These are phyloP conservation scores for Gasterosteus nipponicus DNA, from an alignment of 2,113 vertebrate genomes.

Conservation along the genomic window DNA sequence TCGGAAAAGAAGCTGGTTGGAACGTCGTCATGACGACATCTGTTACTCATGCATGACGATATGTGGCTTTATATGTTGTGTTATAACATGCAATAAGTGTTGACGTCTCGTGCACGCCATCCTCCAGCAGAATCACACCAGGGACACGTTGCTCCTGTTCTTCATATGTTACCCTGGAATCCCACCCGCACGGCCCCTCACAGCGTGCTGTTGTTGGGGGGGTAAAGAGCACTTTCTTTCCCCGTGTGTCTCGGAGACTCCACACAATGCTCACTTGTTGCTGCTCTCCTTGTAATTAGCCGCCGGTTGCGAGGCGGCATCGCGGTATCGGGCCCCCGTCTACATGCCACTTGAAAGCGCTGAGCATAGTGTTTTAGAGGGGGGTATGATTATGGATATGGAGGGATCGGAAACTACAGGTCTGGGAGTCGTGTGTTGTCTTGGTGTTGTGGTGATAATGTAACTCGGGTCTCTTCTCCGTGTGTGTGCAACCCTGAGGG, in stretches of 20 bases:
- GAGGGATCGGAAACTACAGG: slow-evolving; percentile 58
- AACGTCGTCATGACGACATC: no score
- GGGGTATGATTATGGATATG: slow-evolving; percentile 45
- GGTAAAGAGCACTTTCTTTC: slow-evolving; percentile 74
- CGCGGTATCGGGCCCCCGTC: slow-evolving; percentile 39
- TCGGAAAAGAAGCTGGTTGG: no score
- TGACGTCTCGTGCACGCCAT: no score
- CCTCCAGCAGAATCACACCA: no score
- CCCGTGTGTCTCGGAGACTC: slow-evolving; percentile 58
- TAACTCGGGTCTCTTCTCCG: not conserved
- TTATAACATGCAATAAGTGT: no score
- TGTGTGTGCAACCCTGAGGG: not conserved
- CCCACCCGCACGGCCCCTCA: slow-evolving; percentile 35
- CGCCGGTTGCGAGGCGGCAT: slow-evolving; percentile 52
- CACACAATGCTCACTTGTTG: slow-evolving; percentile 71
- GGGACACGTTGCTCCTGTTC: not conserved
- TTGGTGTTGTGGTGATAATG: slow-evolving; percentile 22
- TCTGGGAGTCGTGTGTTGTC: slow-evolving; percentile 36
- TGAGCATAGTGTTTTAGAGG: slow-evolving; percentile 39
- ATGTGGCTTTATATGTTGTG: no score
- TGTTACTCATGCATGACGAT: no score
- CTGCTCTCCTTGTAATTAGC: slow-evolving; percentile 75
- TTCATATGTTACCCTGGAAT: not conserved
- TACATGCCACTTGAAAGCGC: slow-evolving; percentile 71
- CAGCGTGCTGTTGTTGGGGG: slow-evolving; percentile 42